These are phyloP conservation scores for Labia minor DNA, from an alignment of 2,888 invertebrate genomes.

Conservation along the genomic window DNA sequence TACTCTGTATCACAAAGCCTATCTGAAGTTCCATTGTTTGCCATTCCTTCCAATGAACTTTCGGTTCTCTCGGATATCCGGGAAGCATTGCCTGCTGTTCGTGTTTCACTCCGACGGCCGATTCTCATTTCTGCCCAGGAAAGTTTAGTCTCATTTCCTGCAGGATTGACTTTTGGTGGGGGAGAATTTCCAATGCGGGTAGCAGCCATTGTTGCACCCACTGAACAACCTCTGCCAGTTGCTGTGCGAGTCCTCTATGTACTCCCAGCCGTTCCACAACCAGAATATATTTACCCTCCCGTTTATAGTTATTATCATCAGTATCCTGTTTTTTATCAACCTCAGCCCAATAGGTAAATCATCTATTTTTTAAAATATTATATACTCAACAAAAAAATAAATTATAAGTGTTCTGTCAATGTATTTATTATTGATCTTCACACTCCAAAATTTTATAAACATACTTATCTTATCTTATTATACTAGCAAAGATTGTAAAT, in stretches of 20 bases:
- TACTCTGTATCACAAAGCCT: conserved; percentile 33
- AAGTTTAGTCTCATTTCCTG: conserved; percentile 37
- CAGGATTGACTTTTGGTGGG: conserved; percentile 35
- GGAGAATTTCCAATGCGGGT: conserved; percentile 36
- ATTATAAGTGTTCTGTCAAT: too few species aligned
- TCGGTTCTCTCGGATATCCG: conserved; percentile 26
- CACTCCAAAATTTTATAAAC: background rate
- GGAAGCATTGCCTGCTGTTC: conserved; percentile 38
- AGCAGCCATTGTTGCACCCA: conserved; percentile 38
- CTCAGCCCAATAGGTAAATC: conserved; percentile 26
- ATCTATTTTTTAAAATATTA: background rate
- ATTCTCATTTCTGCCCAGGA: conserved; percentile 35
- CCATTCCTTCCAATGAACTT: conserved; percentile 29
- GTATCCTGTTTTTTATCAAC: conserved; percentile 25
- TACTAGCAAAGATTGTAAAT: too few species aligned
- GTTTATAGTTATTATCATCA: conserved; percentile 23
- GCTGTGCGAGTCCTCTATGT: conserved; percentile 37
- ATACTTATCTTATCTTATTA: too few species aligned
- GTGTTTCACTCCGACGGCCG: conserved; percentile 36
- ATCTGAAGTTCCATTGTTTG: conserved; percentile 35
- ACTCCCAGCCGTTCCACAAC: conserved; percentile 35
- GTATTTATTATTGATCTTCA: too few species aligned
- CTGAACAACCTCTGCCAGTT: conserved; percentile 32
- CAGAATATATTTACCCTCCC: conserved; percentile 25
- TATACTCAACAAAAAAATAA: background rate